phyloP scores from a whole-genome alignment of 2,888 invertebrate species.

The Molorchus minor region DNA sequence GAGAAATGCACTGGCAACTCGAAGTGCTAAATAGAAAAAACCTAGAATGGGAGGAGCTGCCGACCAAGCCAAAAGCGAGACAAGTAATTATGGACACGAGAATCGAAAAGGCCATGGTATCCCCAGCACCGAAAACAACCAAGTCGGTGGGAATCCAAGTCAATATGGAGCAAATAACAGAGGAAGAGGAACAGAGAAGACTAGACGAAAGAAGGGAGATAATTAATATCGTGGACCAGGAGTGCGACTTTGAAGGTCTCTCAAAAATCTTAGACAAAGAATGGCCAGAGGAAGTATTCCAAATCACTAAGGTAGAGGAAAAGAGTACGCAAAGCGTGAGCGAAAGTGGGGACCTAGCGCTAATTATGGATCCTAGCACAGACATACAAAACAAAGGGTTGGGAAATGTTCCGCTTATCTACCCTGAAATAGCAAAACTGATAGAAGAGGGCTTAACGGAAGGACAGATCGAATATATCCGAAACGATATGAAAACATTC shows the following conservation, averaged over 20 bases:
- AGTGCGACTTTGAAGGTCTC: too few species aligned
- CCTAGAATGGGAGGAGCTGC: neutral
- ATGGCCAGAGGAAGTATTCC: neutral
- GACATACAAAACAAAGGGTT: neutral
- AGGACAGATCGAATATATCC: neutral
- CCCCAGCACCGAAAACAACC: too few species aligned
- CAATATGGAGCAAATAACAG: too few species aligned
- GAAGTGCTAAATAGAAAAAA: neutral
- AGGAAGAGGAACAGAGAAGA: neutral
- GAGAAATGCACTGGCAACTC: neutral
- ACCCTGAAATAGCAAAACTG: neutral
- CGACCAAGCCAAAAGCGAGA: neutral
- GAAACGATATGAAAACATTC: neutral
- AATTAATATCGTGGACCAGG: too few species aligned
- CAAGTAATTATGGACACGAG: neutral
- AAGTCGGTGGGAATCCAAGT: too few species aligned
- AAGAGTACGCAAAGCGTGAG: neutral
- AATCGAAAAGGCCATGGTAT: too few species aligned
- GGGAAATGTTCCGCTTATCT: neutral
- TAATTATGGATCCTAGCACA: neutral
- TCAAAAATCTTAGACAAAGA: too few species aligned
- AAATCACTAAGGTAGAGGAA: neutral
- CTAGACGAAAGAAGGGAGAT: neutral
- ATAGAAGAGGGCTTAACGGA: neutral
- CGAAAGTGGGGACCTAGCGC: neutral